phyloP scores from a whole-genome alignment of 2,888 invertebrate genomes.

The Heliconius erato region DNA sequence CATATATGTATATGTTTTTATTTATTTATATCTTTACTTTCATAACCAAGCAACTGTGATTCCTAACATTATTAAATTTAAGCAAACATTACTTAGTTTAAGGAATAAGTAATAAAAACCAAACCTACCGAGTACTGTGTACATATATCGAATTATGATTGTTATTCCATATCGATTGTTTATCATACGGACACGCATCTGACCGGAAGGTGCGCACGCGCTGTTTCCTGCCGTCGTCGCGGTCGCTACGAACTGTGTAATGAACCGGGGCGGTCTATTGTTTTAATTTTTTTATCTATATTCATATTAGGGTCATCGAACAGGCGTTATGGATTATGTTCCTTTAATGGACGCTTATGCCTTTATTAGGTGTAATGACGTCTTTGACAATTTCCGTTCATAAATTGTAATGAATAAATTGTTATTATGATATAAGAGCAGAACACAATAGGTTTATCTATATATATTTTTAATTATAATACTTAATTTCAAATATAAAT shows the following conservation, averaged over 20 bases:
- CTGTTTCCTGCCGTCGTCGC: slow-evolving; percentile 73
- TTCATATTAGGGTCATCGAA: slow-evolving; percentile 67
- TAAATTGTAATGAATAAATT: neutral
- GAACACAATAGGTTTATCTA: neutral
- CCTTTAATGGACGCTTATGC: slow-evolving; percentile 40
- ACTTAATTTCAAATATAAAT: too few relatives aligned
- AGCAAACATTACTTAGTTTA: too few relatives aligned
- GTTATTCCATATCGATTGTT: slow-evolving; percentile 67
- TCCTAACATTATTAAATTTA: neutral
- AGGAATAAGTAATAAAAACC: slow-evolving; percentile 30
- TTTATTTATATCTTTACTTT: neutral
- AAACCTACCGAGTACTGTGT: slow-evolving; percentile 18
- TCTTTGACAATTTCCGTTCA: slow-evolving; percentile 22
- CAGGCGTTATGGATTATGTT: slow-evolving; percentile 55
- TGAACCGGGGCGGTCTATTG: slow-evolving; percentile 77
- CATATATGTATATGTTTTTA: neutral
- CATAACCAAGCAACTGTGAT: neutral
- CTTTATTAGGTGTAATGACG: slow-evolving; percentile 46
- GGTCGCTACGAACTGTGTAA: slow-evolving; percentile 71
- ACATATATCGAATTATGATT: slow-evolving; percentile 53
- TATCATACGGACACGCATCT: slow-evolving; percentile 72
- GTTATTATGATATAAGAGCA: neutral
- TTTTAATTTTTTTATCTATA: slow-evolving; percentile 69
- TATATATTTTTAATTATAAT: too few relatives aligned
- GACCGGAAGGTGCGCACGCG: slow-evolving; percentile 77